phyloP scores from a whole-genome alignment of 1,140 invertebrate species.

The Eriosoma lanigerum region DNA sequence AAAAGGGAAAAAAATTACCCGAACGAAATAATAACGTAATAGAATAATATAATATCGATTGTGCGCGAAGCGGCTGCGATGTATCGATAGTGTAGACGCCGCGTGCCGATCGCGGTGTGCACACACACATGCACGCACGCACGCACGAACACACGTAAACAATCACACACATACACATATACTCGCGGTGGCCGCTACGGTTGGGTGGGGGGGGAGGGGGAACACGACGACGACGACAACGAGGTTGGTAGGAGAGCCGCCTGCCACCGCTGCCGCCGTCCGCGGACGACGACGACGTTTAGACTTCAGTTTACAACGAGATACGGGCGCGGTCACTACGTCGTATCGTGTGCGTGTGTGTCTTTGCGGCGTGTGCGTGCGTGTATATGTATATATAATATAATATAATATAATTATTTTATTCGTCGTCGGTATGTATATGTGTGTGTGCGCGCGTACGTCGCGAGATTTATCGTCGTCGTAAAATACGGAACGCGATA shows the following conservation, averaged over 20 bases:
- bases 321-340: constrained; percentile 48
- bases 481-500: background rate
- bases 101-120: constrained; percentile 12
- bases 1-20: background rate
- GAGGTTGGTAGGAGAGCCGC: background rate
- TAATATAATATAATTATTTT: background rate
- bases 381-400: constrained; percentile 16
- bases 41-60: background rate
- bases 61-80: background rate
- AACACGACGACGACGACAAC: background rate
- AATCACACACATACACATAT: background rate
- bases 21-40: background rate
- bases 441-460: constrained; percentile 28
- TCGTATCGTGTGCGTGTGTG: constrained; percentile 12
- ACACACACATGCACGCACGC: background rate
- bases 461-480: background rate
- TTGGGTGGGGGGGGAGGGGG: background rate
- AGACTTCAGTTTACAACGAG: constrained; percentile 43
- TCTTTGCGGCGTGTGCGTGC: background rate
- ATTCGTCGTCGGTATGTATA: background rate
- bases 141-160: background rate
- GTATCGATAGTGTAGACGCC: constrained; percentile 9
- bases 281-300: background rate
- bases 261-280: too few species aligned
- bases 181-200: background rate